These are phyloP conservation scores for Tetragonula carbonaria DNA, from an alignment of 2,888 invertebrate genomes.

Conservation along the genomic window DNA sequence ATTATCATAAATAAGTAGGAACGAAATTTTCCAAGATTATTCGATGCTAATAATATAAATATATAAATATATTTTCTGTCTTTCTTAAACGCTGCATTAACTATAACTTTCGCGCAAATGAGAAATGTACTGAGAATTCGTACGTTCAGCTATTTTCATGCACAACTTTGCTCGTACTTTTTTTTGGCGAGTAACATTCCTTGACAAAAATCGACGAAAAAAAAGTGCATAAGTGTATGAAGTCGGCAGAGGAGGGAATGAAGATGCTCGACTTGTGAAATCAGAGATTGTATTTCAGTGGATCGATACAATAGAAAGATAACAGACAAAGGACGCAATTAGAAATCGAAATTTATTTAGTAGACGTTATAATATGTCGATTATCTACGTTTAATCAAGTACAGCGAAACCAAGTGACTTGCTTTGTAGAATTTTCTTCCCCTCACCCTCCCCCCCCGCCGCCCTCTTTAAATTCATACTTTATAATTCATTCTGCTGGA, in stretches of 20 bases:
- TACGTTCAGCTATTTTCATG: too few species aligned
- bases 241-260: neutral
- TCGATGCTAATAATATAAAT: too few species aligned
- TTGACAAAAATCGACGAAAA: neutral
- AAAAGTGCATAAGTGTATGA: neutral
- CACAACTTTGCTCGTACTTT: neutral
- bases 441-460: too few species aligned
- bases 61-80: too few species aligned
- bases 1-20: neutral
- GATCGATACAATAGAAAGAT: constrained; percentile 59
- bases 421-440: constrained; percentile 2
- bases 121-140: too few species aligned
- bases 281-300: constrained; percentile 50
- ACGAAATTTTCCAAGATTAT: too few species aligned
- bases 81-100: too few species aligned
- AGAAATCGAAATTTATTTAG: constrained; percentile 58
- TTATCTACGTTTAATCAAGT: constrained; percentile 51
- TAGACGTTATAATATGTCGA: constrained; percentile 50
- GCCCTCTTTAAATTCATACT: neutral
- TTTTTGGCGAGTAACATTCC: neutral
- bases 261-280: constrained; percentile 27
- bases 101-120: too few species aligned
- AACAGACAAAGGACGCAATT: constrained; percentile 56
- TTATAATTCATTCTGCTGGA: neutral
- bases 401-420: constrained; percentile 46